phyloP scores from a whole-genome alignment of 2,797 vertebrate species.

The Gambusia yucatana region DNA sequence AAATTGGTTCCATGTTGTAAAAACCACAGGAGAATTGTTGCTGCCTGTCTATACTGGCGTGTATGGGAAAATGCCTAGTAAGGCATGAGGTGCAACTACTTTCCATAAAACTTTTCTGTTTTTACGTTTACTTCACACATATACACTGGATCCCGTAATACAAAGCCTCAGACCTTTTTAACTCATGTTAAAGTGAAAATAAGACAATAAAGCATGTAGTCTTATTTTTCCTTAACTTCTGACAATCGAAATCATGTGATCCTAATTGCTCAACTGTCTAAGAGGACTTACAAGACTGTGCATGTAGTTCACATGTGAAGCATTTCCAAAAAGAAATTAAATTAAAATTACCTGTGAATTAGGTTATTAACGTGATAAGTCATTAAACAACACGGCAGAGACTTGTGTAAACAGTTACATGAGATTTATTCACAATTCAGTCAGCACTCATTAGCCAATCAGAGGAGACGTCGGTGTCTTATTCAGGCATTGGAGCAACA shows the following conservation, averaged over 20 bases:
- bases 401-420: too few relatives aligned
- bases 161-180: not conserved
- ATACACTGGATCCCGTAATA: not conserved
- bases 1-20: constrained; percentile 15
- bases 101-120: not conserved
- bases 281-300: too few relatives aligned
- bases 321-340: too few relatives aligned
- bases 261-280: not conserved
- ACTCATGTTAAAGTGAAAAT: not conserved
- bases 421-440: too few relatives aligned
- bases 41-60: not conserved
- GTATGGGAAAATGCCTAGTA: not conserved
- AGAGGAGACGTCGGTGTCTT: too few relatives aligned
- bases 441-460: too few relatives aligned
- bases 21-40: not conserved
- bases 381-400: too few relatives aligned
- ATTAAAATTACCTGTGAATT: too few relatives aligned
- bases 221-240: not conserved
- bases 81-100: not conserved
- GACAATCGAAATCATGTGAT: not conserved
- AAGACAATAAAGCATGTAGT: not conserved
- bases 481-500: too few relatives aligned
- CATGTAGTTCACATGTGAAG: too few relatives aligned
- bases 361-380: too few relatives aligned
- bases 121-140: not conserved